Evolutionary conservation across 2,113 vertebrate species (phyloP).

Genomic region (Ailuropoda melanoleuca): DNA sequence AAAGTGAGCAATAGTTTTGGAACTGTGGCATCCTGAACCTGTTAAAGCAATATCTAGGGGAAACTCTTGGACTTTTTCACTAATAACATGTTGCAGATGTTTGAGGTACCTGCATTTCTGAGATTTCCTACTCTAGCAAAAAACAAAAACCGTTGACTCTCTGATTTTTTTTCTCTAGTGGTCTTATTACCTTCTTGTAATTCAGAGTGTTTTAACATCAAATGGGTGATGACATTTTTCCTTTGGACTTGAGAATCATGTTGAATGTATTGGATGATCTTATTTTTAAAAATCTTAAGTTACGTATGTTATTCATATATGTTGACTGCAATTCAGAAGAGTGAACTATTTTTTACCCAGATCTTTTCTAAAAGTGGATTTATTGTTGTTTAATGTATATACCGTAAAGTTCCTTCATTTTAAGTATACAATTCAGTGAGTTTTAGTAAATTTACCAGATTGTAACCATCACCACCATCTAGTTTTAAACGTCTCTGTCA

Average conservation of each 20-base stretch:
- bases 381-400: slow-evolving; percentile 26
- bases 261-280: slow-evolving; percentile 33
- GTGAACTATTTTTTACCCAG: neutral
- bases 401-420: slow-evolving; percentile 6
- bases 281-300: slow-evolving; percentile 33
- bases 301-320: neutral
- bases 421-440: slow-evolving; percentile 1
- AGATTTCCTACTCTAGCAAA: slow-evolving; percentile 27
- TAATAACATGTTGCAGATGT: neutral
- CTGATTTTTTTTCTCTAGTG: neutral
- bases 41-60: neutral
- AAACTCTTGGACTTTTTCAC: neutral
- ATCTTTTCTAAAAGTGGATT: neutral
- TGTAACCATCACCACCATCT: neutral
- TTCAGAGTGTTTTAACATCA: slow-evolving; percentile 24
- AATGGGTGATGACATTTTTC: neutral
- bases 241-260: slow-evolving; percentile 47
- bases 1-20: neutral
- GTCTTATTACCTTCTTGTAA: neutral
- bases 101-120: slow-evolving; percentile 26
- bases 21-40: neutral
- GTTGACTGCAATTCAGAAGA: slow-evolving; percentile 18
- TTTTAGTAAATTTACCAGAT: slow-evolving; percentile 35
- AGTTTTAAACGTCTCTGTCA: slow-evolving; percentile 26
- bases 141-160: neutral